Base-by-base conservation (phyloP, 2,888 invertebrate genomes). In the Eristalis tenax region DNA sequence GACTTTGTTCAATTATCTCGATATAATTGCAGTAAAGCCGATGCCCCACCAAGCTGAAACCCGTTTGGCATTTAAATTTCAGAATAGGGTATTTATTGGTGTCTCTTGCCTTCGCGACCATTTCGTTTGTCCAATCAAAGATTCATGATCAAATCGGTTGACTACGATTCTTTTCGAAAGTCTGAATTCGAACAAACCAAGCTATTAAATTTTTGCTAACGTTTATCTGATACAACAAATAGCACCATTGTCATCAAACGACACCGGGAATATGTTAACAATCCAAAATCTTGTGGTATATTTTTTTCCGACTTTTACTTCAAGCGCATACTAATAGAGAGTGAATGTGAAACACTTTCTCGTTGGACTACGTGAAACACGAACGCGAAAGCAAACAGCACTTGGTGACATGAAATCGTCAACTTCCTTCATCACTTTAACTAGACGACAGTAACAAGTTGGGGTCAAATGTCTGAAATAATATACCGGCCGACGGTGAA, bases 381-480 rank as follows among this genome's bases (percentile, higher is more conserved):
- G 50, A 75, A 28, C 63, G 43, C 43, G 66, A 50, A 18, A 56
- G 40, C 23, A 43, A 15, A 38, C 74, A 77, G 15, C 80, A 70
- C 56, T 57, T 77, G 43, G 74, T 78, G 85, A 69, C 76, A 69
- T 77, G 77, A 75, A 64, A 77, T 64, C 63, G 68, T 66, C 66
- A 18, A 15, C 73, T 81, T 64, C 38, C 61, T 64, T 59, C 73
- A 68, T 59, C 50, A 73, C 73, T 65, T 61, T 82, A 73, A 70
- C 65, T 78, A 77, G 64, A 23, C 65, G 73, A 74, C 85, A 78
- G 75, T 43, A 63, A 68, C 77, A 70, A 40, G 73, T 13, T 64
- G 35, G 78, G 86, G 86, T 86, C 86, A 86, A 83, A 86, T 74
- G 74, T 59, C 83, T 86, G 57, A 86, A 86, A 82, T 82, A 83